Evolutionary conservation across 1,140 invertebrate genomes (phyloP).

Genomic region (Pantala flavescens): DNA sequence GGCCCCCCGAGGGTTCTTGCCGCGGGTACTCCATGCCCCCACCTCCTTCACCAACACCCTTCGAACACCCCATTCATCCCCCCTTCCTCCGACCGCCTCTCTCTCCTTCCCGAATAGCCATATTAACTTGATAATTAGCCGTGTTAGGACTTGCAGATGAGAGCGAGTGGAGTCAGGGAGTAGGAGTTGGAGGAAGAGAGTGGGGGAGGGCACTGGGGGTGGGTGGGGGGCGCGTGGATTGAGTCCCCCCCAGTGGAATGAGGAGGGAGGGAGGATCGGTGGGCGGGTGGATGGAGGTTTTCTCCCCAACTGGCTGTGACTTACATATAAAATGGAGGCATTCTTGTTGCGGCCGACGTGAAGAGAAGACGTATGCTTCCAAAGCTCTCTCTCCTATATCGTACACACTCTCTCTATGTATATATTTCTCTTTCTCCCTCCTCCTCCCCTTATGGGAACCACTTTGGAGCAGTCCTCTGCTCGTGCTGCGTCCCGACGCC

Average conservation of each 20-base stretch:
- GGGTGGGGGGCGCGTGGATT: not conserved
- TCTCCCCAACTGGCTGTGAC: conserved; percentile 16
- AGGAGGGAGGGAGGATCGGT: not conserved
- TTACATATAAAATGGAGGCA: conserved; percentile 17
- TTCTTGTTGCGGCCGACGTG: conserved; percentile 15
- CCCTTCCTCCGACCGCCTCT: conserved; percentile 27
- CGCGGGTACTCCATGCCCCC: conserved; percentile 25
- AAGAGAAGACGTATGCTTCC: conserved; percentile 12
- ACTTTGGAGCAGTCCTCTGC: not conserved
- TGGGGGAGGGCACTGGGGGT: conserved; percentile 13
- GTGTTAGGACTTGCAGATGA: conserved; percentile 82
- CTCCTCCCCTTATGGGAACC: not conserved
- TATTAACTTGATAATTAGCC: conserved; percentile 84
- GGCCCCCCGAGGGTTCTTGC: conserved; percentile 15
- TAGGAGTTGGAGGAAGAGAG: conserved; percentile 17
- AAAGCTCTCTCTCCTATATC: not conserved
- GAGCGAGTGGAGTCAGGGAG: conserved; percentile 29
- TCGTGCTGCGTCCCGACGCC: not conserved
- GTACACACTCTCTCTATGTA: not conserved
- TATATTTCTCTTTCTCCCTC: not conserved
- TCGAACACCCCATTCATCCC: not conserved
- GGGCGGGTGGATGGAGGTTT: conserved; percentile 11
- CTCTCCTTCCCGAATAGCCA: conserved; percentile 56
- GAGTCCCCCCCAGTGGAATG: not conserved
- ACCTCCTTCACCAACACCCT: conserved; percentile 22